Percentiles rank a stretch among this genome's conserved stretches.
Conservation (phyloP, 2,113 vertebrate species). For the Hirundichthys speculiger region DNA sequence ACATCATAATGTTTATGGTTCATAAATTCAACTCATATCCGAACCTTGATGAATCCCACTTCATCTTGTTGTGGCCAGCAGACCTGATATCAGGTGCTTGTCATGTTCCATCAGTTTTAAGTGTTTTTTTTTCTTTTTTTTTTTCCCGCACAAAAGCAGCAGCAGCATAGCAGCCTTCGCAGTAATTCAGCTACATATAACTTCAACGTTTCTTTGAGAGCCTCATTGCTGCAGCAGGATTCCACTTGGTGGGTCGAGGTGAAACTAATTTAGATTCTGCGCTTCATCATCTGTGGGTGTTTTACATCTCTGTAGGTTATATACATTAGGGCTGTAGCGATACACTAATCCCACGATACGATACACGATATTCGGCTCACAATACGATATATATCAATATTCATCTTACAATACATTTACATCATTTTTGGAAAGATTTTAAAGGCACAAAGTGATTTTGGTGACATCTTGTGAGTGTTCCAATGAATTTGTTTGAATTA, state of each 20-base stretch:
- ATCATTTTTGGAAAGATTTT: too few species aligned
- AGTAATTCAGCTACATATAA: not conserved
- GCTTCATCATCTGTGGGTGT: not conserved
- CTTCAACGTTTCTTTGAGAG: conserved; percentile 10
- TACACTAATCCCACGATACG: too few species aligned
- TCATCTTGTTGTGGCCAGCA: not conserved
- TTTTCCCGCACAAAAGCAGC: not conserved
- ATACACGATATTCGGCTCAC: too few species aligned
- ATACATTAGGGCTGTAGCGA: too few species aligned
- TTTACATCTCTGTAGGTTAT: too few species aligned
- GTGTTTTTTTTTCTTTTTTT: too few species aligned
- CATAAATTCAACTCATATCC: not conserved
- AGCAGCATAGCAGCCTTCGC: too few species aligned
- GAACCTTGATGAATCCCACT: conserved; percentile 1
- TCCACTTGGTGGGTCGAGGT: conserved; percentile 6
- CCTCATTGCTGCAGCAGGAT: not conserved
- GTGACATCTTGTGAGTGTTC: too few species aligned
- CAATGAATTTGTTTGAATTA: too few species aligned
- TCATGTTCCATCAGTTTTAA: not conserved
- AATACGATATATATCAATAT: too few species aligned
- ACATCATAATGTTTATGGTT: not conserved
- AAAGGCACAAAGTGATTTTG: too few species aligned
- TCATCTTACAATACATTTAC: too few species aligned
- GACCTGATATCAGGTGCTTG: not conserved
- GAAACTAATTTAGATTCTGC: not conserved